A percentile compares a stretch with the other conserved stretches of the same genome.
These are phyloP conservation scores for Tenthredo distinguenda DNA, from an alignment of 2,888 invertebrate species.

Conservation along the genomic window DNA sequence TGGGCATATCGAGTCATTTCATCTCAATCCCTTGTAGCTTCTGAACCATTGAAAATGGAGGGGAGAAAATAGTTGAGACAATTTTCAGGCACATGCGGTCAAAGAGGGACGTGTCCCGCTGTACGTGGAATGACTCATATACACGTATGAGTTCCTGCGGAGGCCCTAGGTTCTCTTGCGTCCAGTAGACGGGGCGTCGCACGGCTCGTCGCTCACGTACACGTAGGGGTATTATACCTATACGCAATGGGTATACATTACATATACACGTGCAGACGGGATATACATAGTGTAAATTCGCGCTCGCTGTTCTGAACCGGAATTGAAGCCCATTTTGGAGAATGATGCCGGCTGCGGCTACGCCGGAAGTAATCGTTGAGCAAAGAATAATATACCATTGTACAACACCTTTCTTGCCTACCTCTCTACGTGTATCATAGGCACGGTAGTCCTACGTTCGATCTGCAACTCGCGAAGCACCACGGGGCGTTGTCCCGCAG, in stretches of 20 bases:
- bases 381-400: slow-evolving; percentile 23
- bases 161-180: neutral
- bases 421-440: neutral
- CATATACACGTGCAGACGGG: neutral
- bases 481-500: no score
- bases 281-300: slow-evolving; percentile 13
- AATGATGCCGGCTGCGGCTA: slow-evolving; percentile 28
- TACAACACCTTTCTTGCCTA: neutral
- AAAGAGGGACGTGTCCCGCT: no score
- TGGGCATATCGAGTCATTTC: neutral
- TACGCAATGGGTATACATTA: neutral
- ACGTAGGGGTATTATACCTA: neutral
- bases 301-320: slow-evolving; percentile 41
- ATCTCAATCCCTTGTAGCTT: no score
- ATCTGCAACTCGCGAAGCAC: neutral
- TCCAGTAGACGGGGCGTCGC: neutral
- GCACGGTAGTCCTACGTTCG: neutral
- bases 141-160: neutral
- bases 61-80: no score
- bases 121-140: neutral
- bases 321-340: slow-evolving; percentile 42
- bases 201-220: neutral
- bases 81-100: no score
- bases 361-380: slow-evolving; percentile 49
- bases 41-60: no score